Percentiles rank a stretch among this genome's conserved stretches.
These are phyloP conservation scores for Melangyna quadrimaculata DNA, from an alignment of 2,888 invertebrate species.

Conservation along the genomic window DNA sequence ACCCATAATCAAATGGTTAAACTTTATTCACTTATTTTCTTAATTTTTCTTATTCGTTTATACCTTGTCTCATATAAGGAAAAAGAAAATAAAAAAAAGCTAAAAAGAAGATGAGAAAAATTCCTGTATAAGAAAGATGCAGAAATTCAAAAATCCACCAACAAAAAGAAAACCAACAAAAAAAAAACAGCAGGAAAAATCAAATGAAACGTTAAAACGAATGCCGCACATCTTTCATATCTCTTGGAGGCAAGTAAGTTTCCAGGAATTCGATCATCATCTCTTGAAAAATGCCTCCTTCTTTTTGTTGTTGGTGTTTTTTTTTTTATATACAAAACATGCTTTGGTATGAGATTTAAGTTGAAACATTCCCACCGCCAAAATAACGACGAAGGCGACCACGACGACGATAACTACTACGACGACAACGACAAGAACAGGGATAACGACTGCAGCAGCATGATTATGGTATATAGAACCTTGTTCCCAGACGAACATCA, in stretches of 20 bases:
- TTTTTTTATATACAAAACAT: not conserved
- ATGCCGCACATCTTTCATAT: slow-evolving; percentile 72
- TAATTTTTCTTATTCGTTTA: slow-evolving; percentile 48
- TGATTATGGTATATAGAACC: slow-evolving; percentile 21
- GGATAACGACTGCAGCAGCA: slow-evolving; percentile 19
- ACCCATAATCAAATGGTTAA: slow-evolving; percentile 62
- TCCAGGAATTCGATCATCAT: slow-evolving; percentile 77
- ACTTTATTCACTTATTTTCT: slow-evolving; percentile 56
- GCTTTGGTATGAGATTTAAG: slow-evolving; percentile 58
- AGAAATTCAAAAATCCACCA: not conserved
- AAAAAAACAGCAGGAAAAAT: slow-evolving; percentile 22
- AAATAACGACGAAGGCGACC: slow-evolving; percentile 22
- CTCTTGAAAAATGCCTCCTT: slow-evolving; percentile 55
- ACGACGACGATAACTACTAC: not conserved
- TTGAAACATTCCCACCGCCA: slow-evolving; percentile 64
- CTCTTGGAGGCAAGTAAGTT: slow-evolving; percentile 73
- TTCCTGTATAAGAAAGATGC: not conserved
- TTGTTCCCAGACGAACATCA: not conserved
- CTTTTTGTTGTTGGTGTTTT: not conserved
- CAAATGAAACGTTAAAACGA: slow-evolving; percentile 68
- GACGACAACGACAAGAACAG: not conserved
- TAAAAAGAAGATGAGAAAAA: not conserved
- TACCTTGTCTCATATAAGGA: slow-evolving; percentile 12
- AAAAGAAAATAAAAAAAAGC: not conserved
- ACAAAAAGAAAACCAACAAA: not conserved